Evolutionary conservation across 1,140 invertebrate species (phyloP).

Genomic region (Eufriesea mexicana): DNA sequence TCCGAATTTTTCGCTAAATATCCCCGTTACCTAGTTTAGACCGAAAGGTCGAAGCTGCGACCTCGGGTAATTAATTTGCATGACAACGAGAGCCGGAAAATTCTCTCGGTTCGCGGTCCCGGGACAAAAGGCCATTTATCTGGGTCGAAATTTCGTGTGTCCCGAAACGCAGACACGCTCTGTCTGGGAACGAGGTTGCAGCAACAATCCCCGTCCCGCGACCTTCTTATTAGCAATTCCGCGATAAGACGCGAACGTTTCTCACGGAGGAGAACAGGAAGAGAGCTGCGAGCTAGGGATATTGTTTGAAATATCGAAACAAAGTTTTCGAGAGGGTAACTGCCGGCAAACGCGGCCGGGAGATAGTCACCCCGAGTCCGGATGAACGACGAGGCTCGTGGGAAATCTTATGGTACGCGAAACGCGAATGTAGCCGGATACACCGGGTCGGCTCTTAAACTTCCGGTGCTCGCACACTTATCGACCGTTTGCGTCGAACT

Average conservation of each 20-base stretch:
- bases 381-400: conserved; percentile 78
- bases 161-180: neutral
- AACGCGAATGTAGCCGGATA: conserved; percentile 37
- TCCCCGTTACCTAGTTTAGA: too few species aligned
- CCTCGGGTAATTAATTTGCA: neutral
- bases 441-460: conserved; percentile 21
- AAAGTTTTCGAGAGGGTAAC: conserved; percentile 38
- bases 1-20: too few species aligned
- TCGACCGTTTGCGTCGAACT: conserved; percentile 52
- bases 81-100: neutral
- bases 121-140: neutral
- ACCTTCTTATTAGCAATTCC: neutral
- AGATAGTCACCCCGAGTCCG: conserved; percentile 60
- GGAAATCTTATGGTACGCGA: conserved; percentile 79
- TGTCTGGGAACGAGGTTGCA: neutral
- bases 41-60: neutral
- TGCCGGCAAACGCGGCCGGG: neutral
- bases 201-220: neutral
- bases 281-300: neutral
- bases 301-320: conserved; percentile 53
- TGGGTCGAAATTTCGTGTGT: neutral
- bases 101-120: neutral
- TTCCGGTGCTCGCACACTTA: conserved; percentile 52
- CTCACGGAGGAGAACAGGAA: neutral
- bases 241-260: conserved; percentile 6